Evolutionary conservation across 2,888 invertebrate genomes (phyloP).

Genomic region (Hemithea aestivaria): DNA sequence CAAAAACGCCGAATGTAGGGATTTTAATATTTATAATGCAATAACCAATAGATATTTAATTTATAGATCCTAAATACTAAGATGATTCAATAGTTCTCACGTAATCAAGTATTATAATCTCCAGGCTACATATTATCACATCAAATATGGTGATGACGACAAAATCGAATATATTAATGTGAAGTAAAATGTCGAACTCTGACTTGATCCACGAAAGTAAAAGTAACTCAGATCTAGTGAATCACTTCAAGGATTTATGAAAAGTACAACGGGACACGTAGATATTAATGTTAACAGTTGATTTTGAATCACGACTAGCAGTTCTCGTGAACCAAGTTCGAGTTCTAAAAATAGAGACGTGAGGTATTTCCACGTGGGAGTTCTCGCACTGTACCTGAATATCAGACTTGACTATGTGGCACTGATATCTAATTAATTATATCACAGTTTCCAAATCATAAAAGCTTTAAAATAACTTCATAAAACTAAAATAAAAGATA

Average conservation of each 20-base stretch:
- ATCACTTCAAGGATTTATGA: background rate
- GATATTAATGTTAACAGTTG: constrained; percentile 10
- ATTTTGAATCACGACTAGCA: constrained; percentile 51
- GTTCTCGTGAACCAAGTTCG: constrained; percentile 66
- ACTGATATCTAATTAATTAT: constrained; percentile 55
- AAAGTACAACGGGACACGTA: constrained; percentile 7
- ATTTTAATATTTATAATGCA: no score
- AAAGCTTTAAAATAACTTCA: constrained; percentile 41
- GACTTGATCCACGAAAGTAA: constrained; percentile 7
- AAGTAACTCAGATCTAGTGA: background rate
- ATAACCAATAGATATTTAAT: no score
- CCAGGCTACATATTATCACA: background rate
- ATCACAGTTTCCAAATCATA: constrained; percentile 56
- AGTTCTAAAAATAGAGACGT: constrained; percentile 73
- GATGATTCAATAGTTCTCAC: no score
- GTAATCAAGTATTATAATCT: no score
- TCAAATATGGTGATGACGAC: constrained; percentile 12
- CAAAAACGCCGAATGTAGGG: no score
- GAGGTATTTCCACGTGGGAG: constrained; percentile 78
- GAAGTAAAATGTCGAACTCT: constrained; percentile 9
- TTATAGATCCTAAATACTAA: no score
- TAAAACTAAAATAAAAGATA: constrained; percentile 39
- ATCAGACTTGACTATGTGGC: constrained; percentile 56
- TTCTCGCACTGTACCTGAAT: constrained; percentile 67
- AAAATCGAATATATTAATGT: constrained; percentile 8